A percentile compares a stretch with the other conserved stretches of the same genome.
Conservation (phyloP, 2,888 invertebrate species). For the Asteroscopus sphinx region DNA sequence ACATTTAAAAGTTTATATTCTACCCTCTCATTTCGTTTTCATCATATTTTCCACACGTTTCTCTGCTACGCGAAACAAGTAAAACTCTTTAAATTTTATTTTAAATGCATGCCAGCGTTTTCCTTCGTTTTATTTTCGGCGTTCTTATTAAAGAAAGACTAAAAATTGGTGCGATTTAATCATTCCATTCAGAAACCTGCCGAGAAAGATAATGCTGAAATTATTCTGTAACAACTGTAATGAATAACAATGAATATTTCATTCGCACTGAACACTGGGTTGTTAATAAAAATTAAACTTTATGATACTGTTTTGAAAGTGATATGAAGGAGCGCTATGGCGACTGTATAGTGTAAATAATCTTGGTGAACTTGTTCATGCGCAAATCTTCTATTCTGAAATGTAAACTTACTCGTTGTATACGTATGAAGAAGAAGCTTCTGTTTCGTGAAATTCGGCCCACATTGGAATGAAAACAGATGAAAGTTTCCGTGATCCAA, state of each 20-base stretch:
- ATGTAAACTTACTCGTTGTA: constrained; percentile 41
- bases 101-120: constrained; percentile 59
- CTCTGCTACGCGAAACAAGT: constrained; percentile 21
- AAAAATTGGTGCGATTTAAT: constrained; percentile 82
- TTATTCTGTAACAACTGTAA: constrained; percentile 82
- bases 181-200: constrained; percentile 80
- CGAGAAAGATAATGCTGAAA: constrained; percentile 79
- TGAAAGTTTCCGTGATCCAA: constrained; percentile 57
- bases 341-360: constrained; percentile 35
- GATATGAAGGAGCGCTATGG: constrained; percentile 27
- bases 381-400: constrained; percentile 40
- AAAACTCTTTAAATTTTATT: constrained; percentile 51
- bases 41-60: constrained; percentile 42
- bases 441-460: constrained; percentile 59
- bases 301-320: constrained; percentile 20
- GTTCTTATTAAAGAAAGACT: constrained; percentile 62
- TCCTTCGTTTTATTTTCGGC: constrained; percentile 53
- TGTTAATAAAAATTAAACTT: constrained; percentile 72
- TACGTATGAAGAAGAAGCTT: constrained; percentile 49
- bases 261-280: constrained; percentile 73
- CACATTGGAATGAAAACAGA: constrained; percentile 60
- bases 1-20: constrained; percentile 13
- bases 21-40: background rate
- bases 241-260: constrained; percentile 82
- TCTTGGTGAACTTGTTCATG: constrained; percentile 41